A percentile compares a stretch with the other conserved stretches of the same genome.
These are phyloP conservation scores for Polymixis flavicincta DNA, from an alignment of 2,888 invertebrate genomes.

Conservation along the genomic window DNA sequence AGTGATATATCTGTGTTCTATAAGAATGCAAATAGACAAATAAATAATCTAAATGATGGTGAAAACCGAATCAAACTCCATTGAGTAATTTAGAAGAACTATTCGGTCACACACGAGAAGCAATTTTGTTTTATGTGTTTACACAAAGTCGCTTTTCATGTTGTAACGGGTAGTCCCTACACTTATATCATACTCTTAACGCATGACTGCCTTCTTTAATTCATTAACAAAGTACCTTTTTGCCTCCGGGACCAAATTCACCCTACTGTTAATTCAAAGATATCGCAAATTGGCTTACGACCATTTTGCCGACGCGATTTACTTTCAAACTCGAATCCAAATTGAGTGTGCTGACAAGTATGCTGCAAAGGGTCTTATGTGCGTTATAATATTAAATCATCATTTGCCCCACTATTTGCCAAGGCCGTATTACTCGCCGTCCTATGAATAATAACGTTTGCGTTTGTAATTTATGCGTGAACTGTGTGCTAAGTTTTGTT, in stretches of 20 bases:
- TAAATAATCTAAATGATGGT: not conserved
- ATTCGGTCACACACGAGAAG: no score
- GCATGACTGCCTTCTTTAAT: conserved; percentile 19
- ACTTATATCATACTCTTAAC: conserved; percentile 9
- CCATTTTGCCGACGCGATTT: conserved; percentile 29
- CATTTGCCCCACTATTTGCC: conserved; percentile 61
- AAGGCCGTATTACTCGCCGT: conserved; percentile 36
- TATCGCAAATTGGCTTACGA: conserved; percentile 51
- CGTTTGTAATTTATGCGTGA: conserved; percentile 49
- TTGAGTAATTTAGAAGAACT: no score
- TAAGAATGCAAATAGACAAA: no score
- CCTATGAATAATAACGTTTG: conserved; percentile 53
- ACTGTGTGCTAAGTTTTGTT: conserved; percentile 50
- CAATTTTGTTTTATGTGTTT: not conserved
- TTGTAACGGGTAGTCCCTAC: not conserved
- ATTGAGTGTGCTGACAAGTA: conserved; percentile 48
- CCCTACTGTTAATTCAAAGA: conserved; percentile 49
- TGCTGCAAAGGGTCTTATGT: conserved; percentile 39
- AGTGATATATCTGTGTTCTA: no score
- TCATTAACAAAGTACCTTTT: conserved; percentile 25
- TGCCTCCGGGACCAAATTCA: not conserved
- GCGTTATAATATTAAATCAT: conserved; percentile 63
- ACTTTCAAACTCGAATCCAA: conserved; percentile 44
- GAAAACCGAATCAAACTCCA: not conserved
- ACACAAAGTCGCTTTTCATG: no score